Base-by-base conservation (phyloP, 2,888 invertebrate species). In the Cephus spinipes region DNA sequence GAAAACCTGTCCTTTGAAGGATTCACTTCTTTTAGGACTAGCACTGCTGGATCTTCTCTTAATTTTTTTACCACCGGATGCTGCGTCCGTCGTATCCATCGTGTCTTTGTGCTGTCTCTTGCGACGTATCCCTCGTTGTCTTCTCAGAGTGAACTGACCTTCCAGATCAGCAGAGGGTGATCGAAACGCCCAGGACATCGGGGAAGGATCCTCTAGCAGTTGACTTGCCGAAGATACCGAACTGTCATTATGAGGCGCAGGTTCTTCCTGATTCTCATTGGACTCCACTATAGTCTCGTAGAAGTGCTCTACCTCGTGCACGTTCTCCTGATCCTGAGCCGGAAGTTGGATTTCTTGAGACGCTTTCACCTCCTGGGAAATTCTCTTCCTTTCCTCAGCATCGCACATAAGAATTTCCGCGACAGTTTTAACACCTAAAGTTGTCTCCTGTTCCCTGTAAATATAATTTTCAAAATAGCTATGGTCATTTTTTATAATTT, bases 211-310 rank as follows among this genome's bases (percentile, higher is more conserved):
- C 76, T 91, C 91, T 34, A 91, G 77, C 0, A 91, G 86, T 77
- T 91, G 91, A 82, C 91, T 91, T 3, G 91, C 91, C 76, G 91
- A 91, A 0, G 90, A 91, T 1, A 91, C 87, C 4, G 90, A 90
- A 78, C 91, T 91, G 79, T 91, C 90, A 82, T 91, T 91, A 80
- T 89, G 90, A 15, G 80, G 74, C 0, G 85, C 82, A 68, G 83
- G 83, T 6, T 86, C 84, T n/a, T 81, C 80, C 69, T 76, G 77
- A 1, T 73, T 80, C 35, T 23, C 73, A 15, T 73, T 30, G 69
- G 12, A 31, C 71, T 86, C 87, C 4, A 73, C 78, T 76, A 86
- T 85, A 68, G 85, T 83, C 77, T 89, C 89, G 79, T 89, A 88
- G 9, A 83, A 80, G 71, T 87, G 83, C 68, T 88, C 88, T 35